Evolutionary conservation across 2,888 invertebrate genomes (phyloP).

Genomic region (Lepidochrysops patricia): DNA sequence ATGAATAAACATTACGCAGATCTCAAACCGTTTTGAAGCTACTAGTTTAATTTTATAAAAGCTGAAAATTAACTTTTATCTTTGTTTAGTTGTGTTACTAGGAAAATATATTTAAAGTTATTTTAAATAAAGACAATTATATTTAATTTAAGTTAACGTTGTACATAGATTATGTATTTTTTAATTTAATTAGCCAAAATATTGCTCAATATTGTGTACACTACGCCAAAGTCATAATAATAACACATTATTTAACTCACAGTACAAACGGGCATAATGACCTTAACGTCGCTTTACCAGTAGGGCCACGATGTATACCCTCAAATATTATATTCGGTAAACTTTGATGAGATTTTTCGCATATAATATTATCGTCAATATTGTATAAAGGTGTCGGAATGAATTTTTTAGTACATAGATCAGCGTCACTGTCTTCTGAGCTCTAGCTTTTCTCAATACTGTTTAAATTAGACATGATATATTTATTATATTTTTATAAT

Average conservation of each 20-base stretch:
- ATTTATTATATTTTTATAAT: slow-evolving; percentile 12
- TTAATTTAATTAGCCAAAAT: slow-evolving; percentile 71
- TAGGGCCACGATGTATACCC: not conserved
- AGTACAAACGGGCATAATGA: slow-evolving; percentile 69
- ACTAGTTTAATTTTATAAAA: slow-evolving; percentile 54
- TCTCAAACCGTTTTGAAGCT: slow-evolving; percentile 72
- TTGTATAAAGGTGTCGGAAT: not conserved
- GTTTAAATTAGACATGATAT: not conserved
- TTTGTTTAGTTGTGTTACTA: slow-evolving; percentile 44
- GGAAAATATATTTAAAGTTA: slow-evolving; percentile 45
- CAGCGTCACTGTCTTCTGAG: not conserved
- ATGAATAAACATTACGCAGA: slow-evolving; percentile 48
- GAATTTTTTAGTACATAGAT: not conserved
- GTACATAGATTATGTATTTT: slow-evolving; percentile 52
- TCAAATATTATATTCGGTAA: not conserved
- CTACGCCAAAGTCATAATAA: slow-evolving; percentile 73
- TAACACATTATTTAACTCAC: slow-evolving; percentile 55
- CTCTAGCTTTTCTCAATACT: not conserved
- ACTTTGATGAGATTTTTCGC: not conserved
- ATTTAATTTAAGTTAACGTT: slow-evolving; percentile 48
- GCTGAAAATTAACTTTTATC: slow-evolving; percentile 45
- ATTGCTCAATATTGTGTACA: slow-evolving; percentile 72
- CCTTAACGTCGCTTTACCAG: slow-evolving; percentile 20
- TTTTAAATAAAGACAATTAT: slow-evolving; percentile 63
- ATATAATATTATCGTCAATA: not conserved